Percentiles rank a stretch among this genome's conserved stretches.
Evolutionary conservation across 2,113 vertebrate genomes (phyloP).

Genomic region (Clinocottus analis): DNA sequence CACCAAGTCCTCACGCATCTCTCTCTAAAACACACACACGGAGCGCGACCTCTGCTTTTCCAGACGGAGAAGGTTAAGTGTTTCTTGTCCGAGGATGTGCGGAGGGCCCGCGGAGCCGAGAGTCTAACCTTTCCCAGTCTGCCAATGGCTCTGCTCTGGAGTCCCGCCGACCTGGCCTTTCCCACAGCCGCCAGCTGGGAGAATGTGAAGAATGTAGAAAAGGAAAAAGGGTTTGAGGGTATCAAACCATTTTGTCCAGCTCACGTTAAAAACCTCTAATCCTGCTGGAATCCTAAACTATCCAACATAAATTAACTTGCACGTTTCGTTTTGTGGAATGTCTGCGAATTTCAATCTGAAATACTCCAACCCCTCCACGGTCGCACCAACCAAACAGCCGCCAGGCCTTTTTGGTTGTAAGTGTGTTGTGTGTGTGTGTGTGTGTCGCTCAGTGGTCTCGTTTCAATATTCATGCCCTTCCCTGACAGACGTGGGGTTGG

Average conservation of each 20-base stretch:
- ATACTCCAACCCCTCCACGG: background rate
- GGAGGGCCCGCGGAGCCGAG: slow-evolving; percentile 25
- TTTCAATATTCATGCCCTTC: slow-evolving; percentile 67
- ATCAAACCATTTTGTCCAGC: too few species aligned
- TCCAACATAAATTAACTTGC: slow-evolving; percentile 21
- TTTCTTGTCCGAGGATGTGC: slow-evolving; percentile 48
- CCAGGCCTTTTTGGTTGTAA: background rate
- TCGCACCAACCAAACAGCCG: background rate
- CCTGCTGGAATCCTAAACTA: background rate
- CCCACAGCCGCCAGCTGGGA: slow-evolving; percentile 18
- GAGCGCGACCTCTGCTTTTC: slow-evolving; percentile 43
- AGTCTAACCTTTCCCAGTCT: slow-evolving; percentile 56
- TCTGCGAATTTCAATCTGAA: background rate
- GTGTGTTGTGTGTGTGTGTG: background rate
- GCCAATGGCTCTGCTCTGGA: slow-evolving; percentile 49
- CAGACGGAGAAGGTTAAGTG: slow-evolving; percentile 60
- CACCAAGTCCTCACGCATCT: too few species aligned
- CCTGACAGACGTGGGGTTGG: slow-evolving; percentile 38
- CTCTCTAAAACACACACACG: slow-evolving; percentile 25
- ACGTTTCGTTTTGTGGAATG: slow-evolving; percentile 9
- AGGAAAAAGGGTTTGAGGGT: background rate
- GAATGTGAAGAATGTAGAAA: slow-evolving; percentile 16
- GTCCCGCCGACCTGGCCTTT: slow-evolving; percentile 22
- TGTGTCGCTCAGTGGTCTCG: slow-evolving; percentile 32
- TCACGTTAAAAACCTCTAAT: background rate